A percentile compares a stretch with the other conserved stretches of the same genome.
Evolutionary conservation across 2,113 vertebrate genomes (phyloP).

Genomic region (Cyprinodon tularosa): DNA sequence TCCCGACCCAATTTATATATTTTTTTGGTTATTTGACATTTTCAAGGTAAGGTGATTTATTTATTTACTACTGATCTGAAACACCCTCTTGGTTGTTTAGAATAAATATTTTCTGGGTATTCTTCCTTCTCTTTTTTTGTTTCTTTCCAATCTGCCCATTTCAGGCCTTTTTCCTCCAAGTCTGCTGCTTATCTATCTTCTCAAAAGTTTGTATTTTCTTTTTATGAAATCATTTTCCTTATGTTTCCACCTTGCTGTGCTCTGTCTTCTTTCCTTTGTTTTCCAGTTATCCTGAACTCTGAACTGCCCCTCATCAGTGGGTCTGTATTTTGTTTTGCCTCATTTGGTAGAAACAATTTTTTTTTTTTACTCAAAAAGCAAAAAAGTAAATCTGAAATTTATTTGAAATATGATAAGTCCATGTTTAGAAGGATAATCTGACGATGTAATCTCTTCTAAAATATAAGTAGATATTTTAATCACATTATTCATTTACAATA

Average conservation of each 20-base stretch:
- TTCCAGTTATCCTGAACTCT: constrained; percentile 51
- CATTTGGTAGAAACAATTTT: not conserved
- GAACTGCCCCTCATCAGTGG: constrained; percentile 61
- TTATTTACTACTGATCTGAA: not conserved
- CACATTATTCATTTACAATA: not conserved
- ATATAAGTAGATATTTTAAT: no score
- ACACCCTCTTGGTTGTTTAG: constrained; percentile 1
- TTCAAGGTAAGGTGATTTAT: not conserved
- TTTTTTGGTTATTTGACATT: no score
- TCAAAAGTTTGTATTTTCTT: constrained; percentile 20
- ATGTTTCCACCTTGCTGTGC: constrained; percentile 46
- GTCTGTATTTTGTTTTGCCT: constrained; percentile 57
- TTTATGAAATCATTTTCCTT: constrained; percentile 33
- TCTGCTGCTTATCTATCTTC: constrained; percentile 15
- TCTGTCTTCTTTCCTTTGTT: constrained; percentile 56
- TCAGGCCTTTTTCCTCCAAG: not conserved
- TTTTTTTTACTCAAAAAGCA: not conserved
- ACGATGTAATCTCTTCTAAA: not conserved
- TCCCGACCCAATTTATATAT: no score
- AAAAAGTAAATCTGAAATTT: not conserved
- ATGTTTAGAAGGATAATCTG: not conserved
- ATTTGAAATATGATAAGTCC: not conserved
- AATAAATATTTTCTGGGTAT: not conserved
- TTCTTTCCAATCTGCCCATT: constrained; percentile 1
- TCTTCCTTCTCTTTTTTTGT: constrained; percentile 20